phyloP scores from a whole-genome alignment of 2,888 invertebrate genomes.

The Sarcophaga rosellei region DNA sequence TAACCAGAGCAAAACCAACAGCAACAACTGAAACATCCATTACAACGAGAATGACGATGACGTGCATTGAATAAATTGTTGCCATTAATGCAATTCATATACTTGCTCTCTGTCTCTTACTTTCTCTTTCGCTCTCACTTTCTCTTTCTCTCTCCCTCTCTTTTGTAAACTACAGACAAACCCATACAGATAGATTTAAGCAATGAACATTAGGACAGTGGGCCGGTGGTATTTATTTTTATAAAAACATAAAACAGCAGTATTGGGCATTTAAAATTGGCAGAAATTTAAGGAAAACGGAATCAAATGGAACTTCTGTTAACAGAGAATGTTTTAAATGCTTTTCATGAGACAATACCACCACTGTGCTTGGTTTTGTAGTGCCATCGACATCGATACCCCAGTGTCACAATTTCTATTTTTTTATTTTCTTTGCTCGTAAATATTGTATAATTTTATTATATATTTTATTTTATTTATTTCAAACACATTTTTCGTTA shows the following conservation, averaged over 20 bases:
- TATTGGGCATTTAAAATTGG: no score
- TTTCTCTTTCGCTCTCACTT: background rate
- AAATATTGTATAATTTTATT: conserved; percentile 48
- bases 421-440: background rate
- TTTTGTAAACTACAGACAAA: background rate
- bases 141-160: no score
- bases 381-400: conserved; percentile 44
- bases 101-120: background rate
- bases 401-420: background rate
- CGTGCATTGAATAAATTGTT: conserved; percentile 58
- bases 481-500: background rate
- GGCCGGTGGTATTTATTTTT: background rate
- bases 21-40: background rate
- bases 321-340: no score
- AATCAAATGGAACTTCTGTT: no score
- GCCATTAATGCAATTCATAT: conserved; percentile 36
- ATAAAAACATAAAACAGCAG: no score
- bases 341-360: background rate
- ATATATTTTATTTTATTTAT: conserved; percentile 10
- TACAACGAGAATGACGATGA: conserved; percentile 6
- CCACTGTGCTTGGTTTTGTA: background rate
- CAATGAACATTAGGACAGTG: background rate
- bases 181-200: background rate
- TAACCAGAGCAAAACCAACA: background rate
- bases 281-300: no score